Evolutionary conservation across 2,888 invertebrate species (phyloP), one percentile per base, ranked within the genome.

Genomic region (Leucoptera coffeella): DNA sequence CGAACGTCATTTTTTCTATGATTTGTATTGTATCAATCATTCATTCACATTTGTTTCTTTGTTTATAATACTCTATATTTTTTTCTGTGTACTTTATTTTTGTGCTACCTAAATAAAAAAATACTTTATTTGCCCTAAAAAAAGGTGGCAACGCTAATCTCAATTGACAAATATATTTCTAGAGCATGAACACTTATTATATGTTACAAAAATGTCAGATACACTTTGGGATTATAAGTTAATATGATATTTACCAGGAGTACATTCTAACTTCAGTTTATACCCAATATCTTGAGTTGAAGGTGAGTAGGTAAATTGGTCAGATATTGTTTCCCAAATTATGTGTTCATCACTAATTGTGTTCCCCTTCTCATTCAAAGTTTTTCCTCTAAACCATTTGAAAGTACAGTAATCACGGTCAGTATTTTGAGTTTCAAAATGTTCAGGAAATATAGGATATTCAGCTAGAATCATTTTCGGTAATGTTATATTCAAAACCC

Each of bases 381-480:
- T 30, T 34, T 53, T 39, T 30, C 67, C 73, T 47, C 45, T 76
- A 57, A 73, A 85, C 92, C 93, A 93, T 9, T 53, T 57, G 41
- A 81, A 89, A 8, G 44, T 41, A 33, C 78, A 77, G 25, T 74
- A 51, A 1, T 65, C 42, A 28, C 62, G 67, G 23, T 75, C 62
- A 1, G 79, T 73, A 54, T 80, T 80, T 29, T 77, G 62, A 1
- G 77, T 45, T 32, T 83, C 77, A 29, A 89, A 73, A 47, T 82
- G 79, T 19, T 65, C 58, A 1, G 91, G 88, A 52, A 85, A 86
- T 1, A 82, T 73, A 5, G 81, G 79, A 59, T 82, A 91, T 2
- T 80, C 84, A 3, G 79, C 80, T 52, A 92, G 60, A 13, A 90
- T 79, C 31, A 75, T 76, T 21, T 71, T 67, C 1, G 91, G 86